Base-by-base conservation (phyloP, 2,113 vertebrate species). In the Psephotus haematonotus region DNA sequence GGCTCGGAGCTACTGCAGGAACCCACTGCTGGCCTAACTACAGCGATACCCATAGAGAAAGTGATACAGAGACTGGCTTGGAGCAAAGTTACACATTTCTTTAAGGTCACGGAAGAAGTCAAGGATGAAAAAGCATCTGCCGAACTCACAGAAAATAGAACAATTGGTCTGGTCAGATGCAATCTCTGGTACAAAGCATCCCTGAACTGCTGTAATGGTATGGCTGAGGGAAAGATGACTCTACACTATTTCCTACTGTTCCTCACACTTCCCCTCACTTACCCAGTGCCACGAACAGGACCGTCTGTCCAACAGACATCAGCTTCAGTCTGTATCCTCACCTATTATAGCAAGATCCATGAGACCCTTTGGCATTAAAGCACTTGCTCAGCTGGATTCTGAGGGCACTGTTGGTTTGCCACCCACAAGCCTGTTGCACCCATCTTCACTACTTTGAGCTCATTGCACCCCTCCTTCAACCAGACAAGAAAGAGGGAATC, bases 91-190 rank as follows among this genome's bases (percentile, higher is more conserved):
- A 68, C 49, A 69, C 49, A 7, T 27, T 86, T 43, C 17, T 86
- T 71, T 33, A 28, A 53, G 25, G 50, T 79, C 60, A 86, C 49
- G 86, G 77, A 93, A 93, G 95, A 93, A 90, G 71, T 74, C 60
- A 71, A 90, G 50, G 86, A 91, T 69, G 82, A 62, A 92, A 92
- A 93, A 90, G 85, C 93, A 95, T 92, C 93, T 93, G 91, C 76
- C 81, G 87, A 31, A 82, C 25, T 65, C 72, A 65, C 17, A 1
- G 80, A 60, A 87, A 90, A 92, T 1, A 78, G 65, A 95, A 60
- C 44, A 23, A 33, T 74, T 69, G 65, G 59, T 39, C 69, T 88
- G 77, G 72, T 64, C 94, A 94, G 92, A 88, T 93, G 88, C 79
- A 67, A 80, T 35, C 80, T 46, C 79, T 77, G 57, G 37, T 81